phyloP scores from a whole-genome alignment of 2,113 vertebrate species.

The Baryphthengus martii region DNA sequence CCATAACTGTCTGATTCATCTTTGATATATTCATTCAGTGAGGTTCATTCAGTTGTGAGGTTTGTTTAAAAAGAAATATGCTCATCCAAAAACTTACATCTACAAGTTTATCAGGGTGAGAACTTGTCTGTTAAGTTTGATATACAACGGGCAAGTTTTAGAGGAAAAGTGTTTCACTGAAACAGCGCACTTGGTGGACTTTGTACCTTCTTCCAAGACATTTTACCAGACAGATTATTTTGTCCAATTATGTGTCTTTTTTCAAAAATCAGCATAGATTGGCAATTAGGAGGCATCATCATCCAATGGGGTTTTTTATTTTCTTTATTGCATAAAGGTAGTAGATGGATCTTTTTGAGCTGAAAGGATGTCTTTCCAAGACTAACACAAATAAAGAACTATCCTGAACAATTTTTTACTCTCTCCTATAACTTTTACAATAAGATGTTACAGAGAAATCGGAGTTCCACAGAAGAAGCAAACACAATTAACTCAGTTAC shows the following conservation, averaged over 20 bases:
- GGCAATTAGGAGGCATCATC: background rate
- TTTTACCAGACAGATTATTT: background rate
- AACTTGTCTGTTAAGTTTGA: background rate
- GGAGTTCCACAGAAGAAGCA: background rate
- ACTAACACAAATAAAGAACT: background rate
- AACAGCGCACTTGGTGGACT: background rate
- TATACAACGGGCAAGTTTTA: background rate
- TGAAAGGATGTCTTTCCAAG: background rate
- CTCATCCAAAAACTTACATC: background rate
- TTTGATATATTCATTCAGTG: background rate
- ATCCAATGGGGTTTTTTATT: background rate
- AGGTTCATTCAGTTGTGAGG: background rate
- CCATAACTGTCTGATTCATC: background rate
- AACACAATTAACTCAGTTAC: background rate
- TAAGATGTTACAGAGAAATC: background rate
- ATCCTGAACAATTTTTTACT: background rate
- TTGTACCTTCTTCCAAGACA: background rate
- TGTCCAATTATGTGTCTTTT: background rate
- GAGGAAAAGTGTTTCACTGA: background rate
- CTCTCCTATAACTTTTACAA: background rate
- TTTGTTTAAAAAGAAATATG: background rate
- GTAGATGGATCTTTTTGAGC: background rate
- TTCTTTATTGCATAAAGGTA: background rate
- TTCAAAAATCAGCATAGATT: background rate
- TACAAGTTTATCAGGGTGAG: background rate